Conservation (phyloP, 1,140 invertebrate species). For the Ips nitidus region DNA sequence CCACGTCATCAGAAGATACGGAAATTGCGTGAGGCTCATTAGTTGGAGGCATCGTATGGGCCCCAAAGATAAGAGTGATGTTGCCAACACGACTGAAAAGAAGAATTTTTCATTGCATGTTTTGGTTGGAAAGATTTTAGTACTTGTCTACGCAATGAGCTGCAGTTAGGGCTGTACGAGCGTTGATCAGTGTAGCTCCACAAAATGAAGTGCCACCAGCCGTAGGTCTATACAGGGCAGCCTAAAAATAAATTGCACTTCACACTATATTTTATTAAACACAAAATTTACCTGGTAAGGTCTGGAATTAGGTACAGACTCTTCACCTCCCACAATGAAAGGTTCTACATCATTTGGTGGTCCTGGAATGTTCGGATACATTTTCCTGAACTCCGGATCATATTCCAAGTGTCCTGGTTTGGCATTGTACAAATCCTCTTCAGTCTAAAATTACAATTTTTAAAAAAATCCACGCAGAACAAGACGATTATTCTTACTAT, state of each 20-base stretch:
- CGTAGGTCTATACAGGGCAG: conserved; percentile 7
- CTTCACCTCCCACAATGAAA: conserved; percentile 33
- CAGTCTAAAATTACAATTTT: background rate
- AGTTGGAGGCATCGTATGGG: conserved; percentile 15
- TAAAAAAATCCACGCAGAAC: no score
- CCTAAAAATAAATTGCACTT: conserved; percentile 4
- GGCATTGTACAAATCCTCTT: conserved; percentile 2
- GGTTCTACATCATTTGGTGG: background rate
- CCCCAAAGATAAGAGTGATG: conserved; percentile 13
- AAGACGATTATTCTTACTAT: no score
- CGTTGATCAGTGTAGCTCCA: conserved; percentile 57
- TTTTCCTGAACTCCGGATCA: conserved; percentile 17
- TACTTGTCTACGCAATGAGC: conserved; percentile 56
- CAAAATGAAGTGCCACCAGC: conserved; percentile 50
- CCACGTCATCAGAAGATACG: conserved; percentile 1
- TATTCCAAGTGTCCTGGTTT: conserved; percentile 17
- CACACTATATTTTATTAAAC: background rate
- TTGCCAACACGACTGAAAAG: background rate
- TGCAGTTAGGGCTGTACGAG: conserved; percentile 56
- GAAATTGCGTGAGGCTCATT: background rate
- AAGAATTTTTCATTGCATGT: no score
- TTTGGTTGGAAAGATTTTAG: no score
- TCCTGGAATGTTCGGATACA: conserved; percentile 14
- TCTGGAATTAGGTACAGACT: conserved; percentile 28
- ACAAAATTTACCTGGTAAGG: conserved; percentile 32